Base-by-base conservation (phyloP, 2,113 vertebrate genomes). In the Hypocryptadius cinnamomeus region DNA sequence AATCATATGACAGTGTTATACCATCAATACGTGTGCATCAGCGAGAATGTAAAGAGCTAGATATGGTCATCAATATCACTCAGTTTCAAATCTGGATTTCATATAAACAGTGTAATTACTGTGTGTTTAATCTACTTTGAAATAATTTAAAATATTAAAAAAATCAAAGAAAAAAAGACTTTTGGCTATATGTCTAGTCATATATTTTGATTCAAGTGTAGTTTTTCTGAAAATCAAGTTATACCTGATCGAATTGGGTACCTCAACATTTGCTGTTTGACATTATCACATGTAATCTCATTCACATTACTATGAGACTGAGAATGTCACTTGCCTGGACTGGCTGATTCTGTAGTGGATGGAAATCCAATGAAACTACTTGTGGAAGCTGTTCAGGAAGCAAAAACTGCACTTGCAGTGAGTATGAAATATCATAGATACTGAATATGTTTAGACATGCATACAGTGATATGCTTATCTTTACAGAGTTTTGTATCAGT, bases 211-310 rank as follows among this genome's bases (percentile, higher is more conserved):
- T 69, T 91, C 54, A 66, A 54, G 19, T 37, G 10, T 30, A 77
- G 9, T 48, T 90, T 87, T 91, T 54, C 45, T 87, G 39, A 73
- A 90, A 94, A 95, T 92, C 54, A 61, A 70, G 28, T 89, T 92
- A 65, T 33, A 68, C 24, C 20, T 5, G 11, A 81, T 86, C 6
- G 1, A 88, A 68, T 24, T 81, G 15, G 31, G 47, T 93, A 30
- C 48, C 22, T 89, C 80, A 83, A 35, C 53, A 37, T 90, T 92
- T 88, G 21, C 56, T 84, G 39, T 65, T 89, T 94, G 92, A 84
- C 83, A 81, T 90, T 92, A 78, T 77, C 51, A 31, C 25, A 13
- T 56, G 57, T 51, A 90, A 88, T 80, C 51, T 90, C 44, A 64
- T 80, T 64, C 79, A 74, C 44, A 40, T 96, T 84, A 74, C 44